Percentiles rank a stretch among this genome's conserved stretches.
These are phyloP conservation scores for Etheostoma nigrum DNA, from an alignment of 2,797 vertebrate species.

Conservation along the genomic window DNA sequence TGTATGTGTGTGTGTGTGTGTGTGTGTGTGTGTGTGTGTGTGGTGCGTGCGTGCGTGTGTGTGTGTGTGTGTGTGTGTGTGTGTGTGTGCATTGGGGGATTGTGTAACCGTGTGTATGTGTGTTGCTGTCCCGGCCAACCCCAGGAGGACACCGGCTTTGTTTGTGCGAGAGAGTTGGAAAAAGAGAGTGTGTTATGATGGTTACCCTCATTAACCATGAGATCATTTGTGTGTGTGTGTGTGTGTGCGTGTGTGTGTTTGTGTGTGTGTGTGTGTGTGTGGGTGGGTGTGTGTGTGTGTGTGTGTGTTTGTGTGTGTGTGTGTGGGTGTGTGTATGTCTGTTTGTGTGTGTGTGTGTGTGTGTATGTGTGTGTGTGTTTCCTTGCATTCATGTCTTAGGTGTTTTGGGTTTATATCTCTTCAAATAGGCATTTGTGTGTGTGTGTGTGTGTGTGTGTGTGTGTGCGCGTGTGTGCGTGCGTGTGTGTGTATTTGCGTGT, in stretches of 20 bases:
- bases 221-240: no score
- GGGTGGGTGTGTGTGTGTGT: not conserved
- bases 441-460: no score
- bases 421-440: constrained; percentile 8
- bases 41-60: not conserved
- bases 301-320: constrained; percentile 16
- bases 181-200: constrained; percentile 23
- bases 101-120: constrained; percentile 10
- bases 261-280: no score
- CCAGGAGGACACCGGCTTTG: constrained; percentile 51
- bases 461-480: not conserved
- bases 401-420: constrained; percentile 31
- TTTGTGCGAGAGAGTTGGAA: constrained; percentile 32
- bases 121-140: constrained; percentile 24
- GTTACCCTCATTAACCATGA: constrained; percentile 48
- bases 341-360: constrained; percentile 21
- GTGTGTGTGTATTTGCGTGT: constrained; percentile 1
- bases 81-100: constrained; percentile 8
- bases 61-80: not conserved
- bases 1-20: not conserved
- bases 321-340: not conserved
- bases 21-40: not conserved
- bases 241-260: no score
- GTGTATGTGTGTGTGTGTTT: constrained; percentile 11
- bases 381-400: constrained; percentile 33